Percentiles rank a stretch among this genome's conserved stretches.
These are phyloP conservation scores for Halocynthia roretzi DNA, from an alignment of 23 tunicate species.

Conservation along the genomic window DNA sequence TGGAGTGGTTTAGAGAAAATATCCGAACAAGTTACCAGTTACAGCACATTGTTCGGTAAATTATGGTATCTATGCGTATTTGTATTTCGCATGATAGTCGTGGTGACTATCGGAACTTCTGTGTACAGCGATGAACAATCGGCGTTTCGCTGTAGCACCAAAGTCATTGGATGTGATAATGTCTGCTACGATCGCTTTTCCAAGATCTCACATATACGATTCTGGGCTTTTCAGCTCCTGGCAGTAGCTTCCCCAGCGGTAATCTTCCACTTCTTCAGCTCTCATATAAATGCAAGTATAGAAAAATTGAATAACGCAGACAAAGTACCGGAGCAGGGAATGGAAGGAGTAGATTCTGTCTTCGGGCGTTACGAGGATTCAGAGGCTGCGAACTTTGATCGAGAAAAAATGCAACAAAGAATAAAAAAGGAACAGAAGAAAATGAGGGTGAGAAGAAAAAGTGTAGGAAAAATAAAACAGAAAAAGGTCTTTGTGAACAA, in stretches of 20 bases:
- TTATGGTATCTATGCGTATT: conserved; percentile 72
- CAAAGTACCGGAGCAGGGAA: neutral
- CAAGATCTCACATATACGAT: conserved; percentile 90
- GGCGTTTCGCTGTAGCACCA: conserved; percentile 88
- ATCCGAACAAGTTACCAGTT: conserved; percentile 51
- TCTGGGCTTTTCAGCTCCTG: conserved; percentile 88
- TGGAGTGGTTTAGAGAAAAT: conserved; percentile 60
- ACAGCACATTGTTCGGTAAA: conserved; percentile 58
- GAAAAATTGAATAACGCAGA: conserved; percentile 42
- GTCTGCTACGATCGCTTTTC: conserved; percentile 93
- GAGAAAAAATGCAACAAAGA: neutral
- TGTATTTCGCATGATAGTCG: conserved; percentile 71
- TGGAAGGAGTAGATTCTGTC: conserved; percentile 19
- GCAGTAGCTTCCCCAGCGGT: conserved; percentile 58
- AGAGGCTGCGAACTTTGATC: neutral
- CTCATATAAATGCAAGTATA: conserved; percentile 34
- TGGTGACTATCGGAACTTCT: conserved; percentile 54
- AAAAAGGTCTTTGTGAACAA: conserved; percentile 28
- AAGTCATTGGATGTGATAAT: conserved; percentile 87
- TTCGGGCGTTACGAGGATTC: neutral
- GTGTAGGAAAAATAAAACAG: conserved; percentile 42
- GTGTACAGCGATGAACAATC: conserved; percentile 92
- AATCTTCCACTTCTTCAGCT: conserved; percentile 65
- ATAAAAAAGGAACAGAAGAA: conserved; percentile 6
- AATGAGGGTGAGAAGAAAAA: conserved; percentile 14